Conservation (phyloP, 2,113 vertebrate species). For the Cheirogaleus medius region DNA sequence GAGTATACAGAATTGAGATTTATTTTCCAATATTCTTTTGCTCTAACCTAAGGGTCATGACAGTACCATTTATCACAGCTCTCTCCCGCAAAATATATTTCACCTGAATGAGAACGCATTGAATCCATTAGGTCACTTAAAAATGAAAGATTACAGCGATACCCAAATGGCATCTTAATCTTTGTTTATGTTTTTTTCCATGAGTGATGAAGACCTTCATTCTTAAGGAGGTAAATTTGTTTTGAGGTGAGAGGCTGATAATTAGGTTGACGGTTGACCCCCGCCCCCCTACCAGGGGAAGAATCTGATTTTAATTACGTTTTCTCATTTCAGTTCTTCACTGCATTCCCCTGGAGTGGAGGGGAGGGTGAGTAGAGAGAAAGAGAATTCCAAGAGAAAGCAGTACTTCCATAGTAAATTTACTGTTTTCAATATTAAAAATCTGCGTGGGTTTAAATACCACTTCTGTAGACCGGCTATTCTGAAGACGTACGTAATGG, state of each 20-base stretch:
- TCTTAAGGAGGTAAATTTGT: conserved; percentile 67
- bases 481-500: background rate
- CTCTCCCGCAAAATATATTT: conserved; percentile 60
- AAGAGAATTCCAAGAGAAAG: background rate
- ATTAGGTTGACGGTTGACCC: conserved; percentile 60
- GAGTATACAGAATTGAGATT: conserved; percentile 84
- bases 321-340: conserved; percentile 9
- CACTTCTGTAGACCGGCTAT: background rate
- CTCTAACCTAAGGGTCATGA: conserved; percentile 64
- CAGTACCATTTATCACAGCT: conserved; percentile 62
- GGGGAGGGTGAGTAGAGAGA: background rate
- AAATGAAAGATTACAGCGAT: conserved; percentile 62
- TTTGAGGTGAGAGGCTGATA: conserved; percentile 50
- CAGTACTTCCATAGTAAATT: background rate
- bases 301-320: conserved; percentile 63
- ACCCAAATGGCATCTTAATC: conserved; percentile 65
- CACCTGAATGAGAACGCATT: conserved; percentile 46
- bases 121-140: conserved; percentile 59
- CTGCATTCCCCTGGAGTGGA: background rate
- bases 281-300: too few species aligned
- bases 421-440: conserved; percentile 22
- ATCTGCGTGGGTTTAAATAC: background rate
- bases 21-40: conserved; percentile 70
- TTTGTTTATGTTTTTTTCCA: conserved; percentile 52
- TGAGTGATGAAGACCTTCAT: conserved; percentile 39